phyloP scores from a whole-genome alignment of 2,888 invertebrate genomes.

The Nycteola revayana region DNA sequence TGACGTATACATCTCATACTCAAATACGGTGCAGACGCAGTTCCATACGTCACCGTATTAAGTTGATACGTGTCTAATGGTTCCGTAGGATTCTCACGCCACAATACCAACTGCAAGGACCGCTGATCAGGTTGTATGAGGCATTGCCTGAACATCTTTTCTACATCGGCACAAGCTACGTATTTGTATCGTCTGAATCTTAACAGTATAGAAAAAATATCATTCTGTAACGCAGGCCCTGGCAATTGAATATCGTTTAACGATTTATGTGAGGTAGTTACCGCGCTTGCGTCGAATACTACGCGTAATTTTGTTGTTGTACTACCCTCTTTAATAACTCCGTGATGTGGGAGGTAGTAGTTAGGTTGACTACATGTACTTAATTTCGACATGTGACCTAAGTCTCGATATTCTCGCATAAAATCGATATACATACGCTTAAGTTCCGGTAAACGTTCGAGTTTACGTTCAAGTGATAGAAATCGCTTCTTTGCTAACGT shows the following conservation, averaged over 20 bases:
- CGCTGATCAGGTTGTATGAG: not conserved
- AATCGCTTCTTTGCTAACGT: too few relatives aligned
- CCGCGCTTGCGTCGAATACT: not conserved
- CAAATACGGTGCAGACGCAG: not conserved
- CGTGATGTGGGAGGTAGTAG: not conserved
- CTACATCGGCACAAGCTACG: slow-evolving; percentile 3
- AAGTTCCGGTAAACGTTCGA: too few relatives aligned
- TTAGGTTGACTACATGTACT: not conserved
- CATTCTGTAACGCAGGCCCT: slow-evolving; percentile 1
- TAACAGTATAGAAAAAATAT: slow-evolving; percentile 3
- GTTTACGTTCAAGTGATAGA: too few relatives aligned
- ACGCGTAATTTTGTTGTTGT: slow-evolving; percentile 7
- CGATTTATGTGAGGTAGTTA: slow-evolving; percentile 1
- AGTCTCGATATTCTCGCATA: not conserved
- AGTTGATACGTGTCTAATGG: not conserved
- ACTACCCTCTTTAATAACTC: not conserved
- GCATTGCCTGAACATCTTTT: slow-evolving; percentile 2
- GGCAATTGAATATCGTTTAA: slow-evolving; percentile 1
- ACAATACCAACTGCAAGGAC: not conserved
- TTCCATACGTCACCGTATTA: not conserved
- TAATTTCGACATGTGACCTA: not conserved
- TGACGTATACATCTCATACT: not conserved
- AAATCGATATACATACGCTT: not conserved
- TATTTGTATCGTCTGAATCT: slow-evolving; percentile 2
- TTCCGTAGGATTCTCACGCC: not conserved